Evolutionary conservation across 2,797 vertebrate species (phyloP).

Genomic region (Ataeniobius toweri): DNA sequence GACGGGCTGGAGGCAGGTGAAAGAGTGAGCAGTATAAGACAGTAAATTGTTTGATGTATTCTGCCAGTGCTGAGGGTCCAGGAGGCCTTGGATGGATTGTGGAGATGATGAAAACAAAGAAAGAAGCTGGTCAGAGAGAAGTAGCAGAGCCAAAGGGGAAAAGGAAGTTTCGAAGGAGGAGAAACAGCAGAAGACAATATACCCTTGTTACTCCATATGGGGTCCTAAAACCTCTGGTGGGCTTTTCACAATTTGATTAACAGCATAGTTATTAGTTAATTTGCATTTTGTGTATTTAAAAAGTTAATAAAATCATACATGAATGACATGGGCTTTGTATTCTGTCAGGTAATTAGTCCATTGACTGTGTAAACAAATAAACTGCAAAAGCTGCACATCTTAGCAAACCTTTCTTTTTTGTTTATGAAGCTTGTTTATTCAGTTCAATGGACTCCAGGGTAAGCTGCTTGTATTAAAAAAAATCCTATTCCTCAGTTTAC

Average conservation of each 20-base stretch:
- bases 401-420: not conserved
- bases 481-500: not conserved
- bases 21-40: slow-evolving; percentile 11
- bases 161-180: not conserved
- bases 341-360: not conserved
- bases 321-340: not conserved
- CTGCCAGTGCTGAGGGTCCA: slow-evolving; percentile 32
- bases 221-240: not conserved
- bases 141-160: not conserved
- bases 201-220: not conserved
- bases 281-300: not conserved
- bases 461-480: not conserved
- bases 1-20: not conserved
- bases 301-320: not conserved
- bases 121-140: slow-evolving; percentile 1
- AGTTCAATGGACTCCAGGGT: not conserved
- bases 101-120: slow-evolving; percentile 36
- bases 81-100: slow-evolving; percentile 24
- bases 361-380: not conserved
- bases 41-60: slow-evolving; percentile 32
- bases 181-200: not conserved
- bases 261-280: not conserved
- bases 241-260: not conserved
- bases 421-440: not conserved
- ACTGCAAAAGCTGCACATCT: not conserved